Percentiles rank a stretch among this genome's conserved stretches.
These are phyloP conservation scores for Cinclus mexicanus DNA, from an alignment of 2,113 vertebrate species.

Conservation along the genomic window DNA sequence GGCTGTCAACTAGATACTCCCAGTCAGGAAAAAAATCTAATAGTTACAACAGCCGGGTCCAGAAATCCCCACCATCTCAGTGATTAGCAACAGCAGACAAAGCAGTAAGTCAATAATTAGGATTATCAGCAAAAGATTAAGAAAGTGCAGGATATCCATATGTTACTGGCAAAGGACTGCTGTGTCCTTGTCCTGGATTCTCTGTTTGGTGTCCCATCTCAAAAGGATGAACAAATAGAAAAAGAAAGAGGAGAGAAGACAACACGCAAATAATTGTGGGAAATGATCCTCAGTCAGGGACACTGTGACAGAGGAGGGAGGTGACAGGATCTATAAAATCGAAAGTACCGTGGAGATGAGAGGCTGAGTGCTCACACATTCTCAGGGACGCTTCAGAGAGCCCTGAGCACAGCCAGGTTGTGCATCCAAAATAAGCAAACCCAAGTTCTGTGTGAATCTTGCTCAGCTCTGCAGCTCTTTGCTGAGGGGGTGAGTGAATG, in stretches of 20 bases:
- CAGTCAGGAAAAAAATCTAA: background rate
- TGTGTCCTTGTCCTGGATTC: background rate
- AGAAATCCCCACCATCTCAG: background rate
- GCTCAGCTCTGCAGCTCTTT: background rate
- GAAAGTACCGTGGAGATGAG: fast-evolving
- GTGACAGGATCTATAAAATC: background rate
- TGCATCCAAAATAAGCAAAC: background rate
- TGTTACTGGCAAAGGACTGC: background rate
- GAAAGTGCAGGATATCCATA: background rate
- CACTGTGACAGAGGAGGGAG: background rate
- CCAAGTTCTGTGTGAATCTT: background rate
- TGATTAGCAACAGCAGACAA: background rate
- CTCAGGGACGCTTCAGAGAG: background rate
- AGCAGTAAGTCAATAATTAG: background rate
- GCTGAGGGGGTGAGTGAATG: background rate
- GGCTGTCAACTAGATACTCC: background rate
- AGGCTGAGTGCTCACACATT: background rate
- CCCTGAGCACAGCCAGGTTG: background rate
- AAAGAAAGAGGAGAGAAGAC: background rate
- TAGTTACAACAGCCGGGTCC: background rate
- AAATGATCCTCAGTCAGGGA: background rate
- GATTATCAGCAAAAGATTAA: background rate
- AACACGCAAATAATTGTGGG: background rate
- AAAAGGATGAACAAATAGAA: background rate
- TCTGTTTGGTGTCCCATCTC: background rate